Conservation (phyloP, 2,888 invertebrate genomes). For the Timema cristinae region DNA sequence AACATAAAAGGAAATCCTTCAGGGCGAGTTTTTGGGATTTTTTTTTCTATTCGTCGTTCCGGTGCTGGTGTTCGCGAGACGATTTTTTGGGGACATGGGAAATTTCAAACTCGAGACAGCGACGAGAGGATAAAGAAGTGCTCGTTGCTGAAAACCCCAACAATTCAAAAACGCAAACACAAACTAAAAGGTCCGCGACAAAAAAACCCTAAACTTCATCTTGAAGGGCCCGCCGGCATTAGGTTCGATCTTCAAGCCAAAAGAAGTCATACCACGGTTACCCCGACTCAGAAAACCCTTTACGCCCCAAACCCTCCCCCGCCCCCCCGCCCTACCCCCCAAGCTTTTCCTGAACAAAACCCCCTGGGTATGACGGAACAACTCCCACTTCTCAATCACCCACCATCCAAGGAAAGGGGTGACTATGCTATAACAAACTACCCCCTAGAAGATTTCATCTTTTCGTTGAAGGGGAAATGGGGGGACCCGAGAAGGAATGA, state of each 20-base stretch:
- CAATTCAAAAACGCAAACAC: too few relatives aligned
- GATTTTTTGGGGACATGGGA: too few relatives aligned
- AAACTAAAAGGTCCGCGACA: not conserved
- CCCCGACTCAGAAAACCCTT: not conserved
- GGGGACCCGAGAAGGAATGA: not conserved
- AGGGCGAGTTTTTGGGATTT: too few relatives aligned
- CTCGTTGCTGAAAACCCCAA: too few relatives aligned
- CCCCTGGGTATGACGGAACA: not conserved
- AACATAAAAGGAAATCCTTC: too few relatives aligned
- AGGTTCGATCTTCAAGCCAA: slow-evolving; percentile 1
- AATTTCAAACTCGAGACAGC: too few relatives aligned
- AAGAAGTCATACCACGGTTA: not conserved
- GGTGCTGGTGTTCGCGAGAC: too few relatives aligned
- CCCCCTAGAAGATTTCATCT: not conserved
- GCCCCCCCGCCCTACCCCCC: not conserved
- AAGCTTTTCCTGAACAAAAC: not conserved
- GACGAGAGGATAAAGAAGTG: too few relatives aligned
- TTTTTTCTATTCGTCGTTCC: too few relatives aligned
- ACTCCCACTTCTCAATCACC: slow-evolving; percentile 1
- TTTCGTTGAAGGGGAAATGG: not conserved
- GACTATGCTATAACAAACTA: not conserved
- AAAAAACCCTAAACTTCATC: not conserved
- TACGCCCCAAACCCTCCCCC: not conserved
- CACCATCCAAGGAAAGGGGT: slow-evolving; percentile 3
- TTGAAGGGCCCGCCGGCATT: slow-evolving; percentile 6